Conservation (phyloP, 2,113 vertebrate genomes). For the Myocastor coypus region DNA sequence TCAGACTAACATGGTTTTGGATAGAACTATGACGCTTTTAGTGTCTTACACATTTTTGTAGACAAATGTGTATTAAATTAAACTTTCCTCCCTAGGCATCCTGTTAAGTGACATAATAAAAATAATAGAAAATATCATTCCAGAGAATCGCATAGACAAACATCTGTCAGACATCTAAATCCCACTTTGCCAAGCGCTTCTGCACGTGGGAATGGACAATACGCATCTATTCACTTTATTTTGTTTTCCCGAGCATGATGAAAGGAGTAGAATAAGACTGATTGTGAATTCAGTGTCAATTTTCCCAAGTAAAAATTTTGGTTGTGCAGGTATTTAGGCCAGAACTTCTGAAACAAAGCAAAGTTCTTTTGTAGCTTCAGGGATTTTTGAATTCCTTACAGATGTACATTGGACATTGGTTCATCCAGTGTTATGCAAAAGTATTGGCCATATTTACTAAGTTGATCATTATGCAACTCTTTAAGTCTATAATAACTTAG, state of each 20-base stretch:
- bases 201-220: neutral
- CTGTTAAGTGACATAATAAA: neutral
- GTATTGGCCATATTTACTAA: neutral
- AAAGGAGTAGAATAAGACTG: slow-evolving; percentile 31
- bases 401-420: neutral
- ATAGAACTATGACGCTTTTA: neutral
- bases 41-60: neutral
- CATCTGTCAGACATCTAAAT: slow-evolving; percentile 15
- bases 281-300: neutral
- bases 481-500: neutral
- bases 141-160: slow-evolving; percentile 36
- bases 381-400: neutral
- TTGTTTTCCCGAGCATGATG: neutral
- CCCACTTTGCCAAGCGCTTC: neutral
- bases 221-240: neutral
- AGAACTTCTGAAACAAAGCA: slow-evolving; percentile 45
- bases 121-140: slow-evolving; percentile 51
- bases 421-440: neutral
- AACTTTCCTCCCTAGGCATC: neutral
- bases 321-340: neutral
- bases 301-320: neutral
- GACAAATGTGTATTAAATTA: neutral
- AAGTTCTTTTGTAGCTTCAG: neutral
- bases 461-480: neutral
- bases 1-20: neutral